Evolutionary conservation across 2,113 vertebrate genomes (phyloP), one percentile per base, ranked within the genome.

Genomic region (Odontophorus gujanensis): DNA sequence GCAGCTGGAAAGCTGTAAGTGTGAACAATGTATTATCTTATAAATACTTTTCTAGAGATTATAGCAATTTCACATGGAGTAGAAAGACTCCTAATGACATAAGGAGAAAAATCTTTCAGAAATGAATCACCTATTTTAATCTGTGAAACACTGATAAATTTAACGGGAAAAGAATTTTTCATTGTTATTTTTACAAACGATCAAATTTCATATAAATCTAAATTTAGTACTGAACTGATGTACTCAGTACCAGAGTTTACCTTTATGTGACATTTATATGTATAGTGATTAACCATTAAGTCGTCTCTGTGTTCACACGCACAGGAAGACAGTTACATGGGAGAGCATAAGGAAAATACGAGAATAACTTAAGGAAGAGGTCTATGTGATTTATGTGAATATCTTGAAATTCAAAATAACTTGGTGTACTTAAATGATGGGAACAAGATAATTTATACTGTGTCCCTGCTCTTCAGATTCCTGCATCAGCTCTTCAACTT

Each of bases 1-100:
- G 99, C 99, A 99, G 96, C 96, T 99, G 94, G 99, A 99, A 97
- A 99, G 99, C 94, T 99, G 99, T 99, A 97, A 99, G 99, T 99
- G 84, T 86, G 55, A 12, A 28, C 48, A 43, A 71, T 36, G 17
- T 59, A 66, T 91, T 85, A 11, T 59, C 74, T 34, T 89, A 51
- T 71, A 71, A 78, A 85, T 69, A 59, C 38, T 61, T 76, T 45
- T 89, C 4, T 67, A 78, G 36, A 57, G 34, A 40, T 91, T 72
- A 38, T 65, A 82, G 28, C 19, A 69, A 9, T 36, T 45, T 17
- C 50, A 13, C 34, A 71, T 42, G 30, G 48, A n/a, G 18, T 43
- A 87, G 28, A 78, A 87, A 85, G 69, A 81, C 3, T 8, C 7
- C 22, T 15, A 53, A 28, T 58, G 38, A 28, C 55, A 74, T 11